Evolutionary conservation across 2,113 vertebrate genomes (phyloP).

Genomic region (Hippocampus barbouri): DNA sequence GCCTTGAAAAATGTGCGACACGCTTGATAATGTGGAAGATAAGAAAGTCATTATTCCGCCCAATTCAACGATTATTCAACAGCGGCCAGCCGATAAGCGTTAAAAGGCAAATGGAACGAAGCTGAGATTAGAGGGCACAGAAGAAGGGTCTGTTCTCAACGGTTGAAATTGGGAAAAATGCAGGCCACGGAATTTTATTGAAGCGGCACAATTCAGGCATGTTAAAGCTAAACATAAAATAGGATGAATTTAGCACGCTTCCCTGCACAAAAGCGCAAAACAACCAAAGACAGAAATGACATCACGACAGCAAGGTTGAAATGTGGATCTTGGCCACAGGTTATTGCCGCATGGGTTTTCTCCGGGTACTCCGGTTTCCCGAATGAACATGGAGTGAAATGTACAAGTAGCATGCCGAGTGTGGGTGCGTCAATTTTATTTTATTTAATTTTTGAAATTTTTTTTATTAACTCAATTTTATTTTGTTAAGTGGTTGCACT

Average conservation of each 20-base stretch:
- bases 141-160: conserved; percentile 10
- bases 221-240: conserved; percentile 38
- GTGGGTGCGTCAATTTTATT: conserved; percentile 5
- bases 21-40: conserved; percentile 46
- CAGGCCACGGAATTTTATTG: conserved; percentile 28
- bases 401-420: conserved; percentile 21
- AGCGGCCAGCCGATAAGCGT: conserved; percentile 36
- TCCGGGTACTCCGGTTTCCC: no score
- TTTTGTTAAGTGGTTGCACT: no score
- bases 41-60: conserved; percentile 54
- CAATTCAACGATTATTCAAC: conserved; percentile 47
- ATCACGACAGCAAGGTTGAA: neutral
- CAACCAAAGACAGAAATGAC: conserved; percentile 3
- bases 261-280: conserved; percentile 23
- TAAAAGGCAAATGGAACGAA: conserved; percentile 55
- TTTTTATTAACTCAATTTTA: no score
- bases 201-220: conserved; percentile 19
- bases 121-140: conserved; percentile 25
- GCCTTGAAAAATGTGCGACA: conserved; percentile 16
- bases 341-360: no score
- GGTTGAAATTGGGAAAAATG: conserved; percentile 17
- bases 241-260: conserved; percentile 49
- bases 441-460: no score
- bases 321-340: neutral
- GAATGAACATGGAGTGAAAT: conserved; percentile 15